These are phyloP conservation scores for Sesamia nonagrioides DNA, from an alignment of 1,140 invertebrate genomes.

Conservation along the genomic window DNA sequence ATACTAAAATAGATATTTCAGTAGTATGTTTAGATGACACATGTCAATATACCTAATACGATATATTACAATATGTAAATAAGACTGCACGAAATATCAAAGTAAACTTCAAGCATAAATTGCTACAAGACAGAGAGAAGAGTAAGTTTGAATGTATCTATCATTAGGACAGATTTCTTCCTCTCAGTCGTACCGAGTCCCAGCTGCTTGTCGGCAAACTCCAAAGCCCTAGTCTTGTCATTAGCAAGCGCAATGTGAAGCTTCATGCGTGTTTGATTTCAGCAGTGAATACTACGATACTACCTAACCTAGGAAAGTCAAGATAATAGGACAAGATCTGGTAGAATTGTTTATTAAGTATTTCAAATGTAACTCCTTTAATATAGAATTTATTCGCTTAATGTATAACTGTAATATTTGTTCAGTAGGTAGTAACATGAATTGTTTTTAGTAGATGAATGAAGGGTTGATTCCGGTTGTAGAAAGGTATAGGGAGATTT, in stretches of 20 bases:
- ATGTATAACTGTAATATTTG: too few species aligned
- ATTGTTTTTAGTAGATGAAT: too few species aligned
- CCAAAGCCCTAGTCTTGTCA: conserved; percentile 1
- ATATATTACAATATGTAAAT: too few species aligned
- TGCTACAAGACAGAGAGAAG: not conserved
- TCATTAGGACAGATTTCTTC: conserved; percentile 1
- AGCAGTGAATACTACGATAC: not conserved
- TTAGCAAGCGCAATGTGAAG: not conserved
- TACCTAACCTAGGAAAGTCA: not conserved
- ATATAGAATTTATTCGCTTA: too few species aligned
- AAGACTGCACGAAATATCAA: not conserved
- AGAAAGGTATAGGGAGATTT: too few species aligned
- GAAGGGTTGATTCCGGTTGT: too few species aligned
- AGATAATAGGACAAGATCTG: too few species aligned
- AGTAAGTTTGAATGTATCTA: not conserved
- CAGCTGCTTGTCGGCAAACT: not conserved
- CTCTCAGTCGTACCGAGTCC: not conserved
- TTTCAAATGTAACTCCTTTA: too few species aligned
- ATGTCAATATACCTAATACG: not conserved
- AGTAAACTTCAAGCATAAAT: not conserved
- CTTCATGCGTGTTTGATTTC: not conserved
- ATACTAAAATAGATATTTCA: too few species aligned
- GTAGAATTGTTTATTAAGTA: not conserved
- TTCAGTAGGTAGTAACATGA: too few species aligned
- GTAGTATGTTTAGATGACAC: too few species aligned